Evolutionary conservation across 2,888 invertebrate genomes (phyloP).

Genomic region (Pantelozetes paolii): DNA sequence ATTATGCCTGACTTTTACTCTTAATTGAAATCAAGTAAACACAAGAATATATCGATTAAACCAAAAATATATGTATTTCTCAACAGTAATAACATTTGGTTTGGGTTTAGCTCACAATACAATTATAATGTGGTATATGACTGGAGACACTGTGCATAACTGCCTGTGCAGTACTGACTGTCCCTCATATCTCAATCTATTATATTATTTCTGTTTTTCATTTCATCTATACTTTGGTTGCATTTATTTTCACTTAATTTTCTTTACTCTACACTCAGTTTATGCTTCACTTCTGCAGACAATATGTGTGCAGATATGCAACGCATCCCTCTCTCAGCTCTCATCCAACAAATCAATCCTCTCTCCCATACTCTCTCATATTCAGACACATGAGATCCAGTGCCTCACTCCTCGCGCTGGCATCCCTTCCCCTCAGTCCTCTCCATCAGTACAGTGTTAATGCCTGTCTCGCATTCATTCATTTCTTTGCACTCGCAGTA

Average conservation of each 20-base stretch:
- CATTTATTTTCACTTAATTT: conserved; percentile 35
- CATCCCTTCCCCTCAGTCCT: neutral
- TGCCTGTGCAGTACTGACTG: neutral
- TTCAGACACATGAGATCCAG: neutral
- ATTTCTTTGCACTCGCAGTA: no score
- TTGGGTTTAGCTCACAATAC: conserved; percentile 21
- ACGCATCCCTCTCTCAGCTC: neutral
- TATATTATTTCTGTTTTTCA: neutral
- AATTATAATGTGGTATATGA: neutral
- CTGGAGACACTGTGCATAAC: neutral
- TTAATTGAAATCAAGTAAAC: conserved; percentile 29
- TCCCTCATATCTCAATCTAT: conserved; percentile 14
- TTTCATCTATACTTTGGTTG: conserved; percentile 3
- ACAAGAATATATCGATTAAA: conserved; percentile 29
- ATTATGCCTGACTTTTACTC: conserved; percentile 18
- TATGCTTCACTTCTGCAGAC: neutral
- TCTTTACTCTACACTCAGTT: conserved; percentile 17
- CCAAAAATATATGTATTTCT: conserved; percentile 26
- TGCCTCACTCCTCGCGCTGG: neutral
- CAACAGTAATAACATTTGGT: neutral
- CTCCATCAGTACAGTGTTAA: neutral
- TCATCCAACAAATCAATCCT: neutral
- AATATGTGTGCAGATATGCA: conserved; percentile 18
- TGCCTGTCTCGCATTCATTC: conserved; percentile 19
- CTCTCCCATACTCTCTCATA: neutral